Percentiles rank a stretch among this genome's conserved stretches.
These are phyloP conservation scores for Drosophila sp. DNA, from an alignment of 1,140 invertebrate species.

Conservation along the genomic window DNA sequence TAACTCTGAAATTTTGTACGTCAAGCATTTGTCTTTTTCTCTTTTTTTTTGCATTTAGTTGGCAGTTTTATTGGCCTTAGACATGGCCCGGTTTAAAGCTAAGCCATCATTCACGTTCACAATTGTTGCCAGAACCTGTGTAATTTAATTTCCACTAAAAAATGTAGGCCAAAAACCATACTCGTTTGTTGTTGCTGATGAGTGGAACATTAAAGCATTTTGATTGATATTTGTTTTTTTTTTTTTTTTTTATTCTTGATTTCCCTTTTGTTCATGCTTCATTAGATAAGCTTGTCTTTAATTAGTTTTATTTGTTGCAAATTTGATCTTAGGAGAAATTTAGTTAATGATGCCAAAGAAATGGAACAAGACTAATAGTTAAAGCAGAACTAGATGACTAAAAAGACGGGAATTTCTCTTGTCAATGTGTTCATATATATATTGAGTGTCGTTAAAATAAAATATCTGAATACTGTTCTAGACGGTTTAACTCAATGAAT, in stretches of 20 bases:
- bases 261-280: slow-evolving; percentile 51
- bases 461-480: too few relatives aligned
- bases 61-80: slow-evolving; percentile 78
- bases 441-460: too few relatives aligned
- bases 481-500: too few relatives aligned
- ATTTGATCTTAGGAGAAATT: slow-evolving; percentile 46
- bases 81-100: slow-evolving; percentile 74
- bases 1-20: slow-evolving; percentile 69
- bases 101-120: slow-evolving; percentile 64
- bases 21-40: slow-evolving; percentile 68
- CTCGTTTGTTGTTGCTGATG: slow-evolving; percentile 55
- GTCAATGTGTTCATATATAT: too few relatives aligned
- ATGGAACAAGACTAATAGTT: slow-evolving; percentile 63
- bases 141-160: slow-evolving; percentile 57
- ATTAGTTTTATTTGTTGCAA: slow-evolving; percentile 51
- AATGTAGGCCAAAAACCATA: slow-evolving; percentile 63
- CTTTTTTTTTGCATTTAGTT: slow-evolving; percentile 60
- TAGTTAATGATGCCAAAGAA: slow-evolving; percentile 59
- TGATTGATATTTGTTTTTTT: slow-evolving; percentile 64
- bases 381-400: slow-evolving; percentile 27
- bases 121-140: slow-evolving; percentile 55
- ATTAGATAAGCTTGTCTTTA: slow-evolving; percentile 72
- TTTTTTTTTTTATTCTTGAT: slow-evolving; percentile 5
- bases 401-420: too few relatives aligned
- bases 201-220: slow-evolving; percentile 57